phyloP scores from a whole-genome alignment of 2,113 vertebrate species.

The Ailurus styani region DNA sequence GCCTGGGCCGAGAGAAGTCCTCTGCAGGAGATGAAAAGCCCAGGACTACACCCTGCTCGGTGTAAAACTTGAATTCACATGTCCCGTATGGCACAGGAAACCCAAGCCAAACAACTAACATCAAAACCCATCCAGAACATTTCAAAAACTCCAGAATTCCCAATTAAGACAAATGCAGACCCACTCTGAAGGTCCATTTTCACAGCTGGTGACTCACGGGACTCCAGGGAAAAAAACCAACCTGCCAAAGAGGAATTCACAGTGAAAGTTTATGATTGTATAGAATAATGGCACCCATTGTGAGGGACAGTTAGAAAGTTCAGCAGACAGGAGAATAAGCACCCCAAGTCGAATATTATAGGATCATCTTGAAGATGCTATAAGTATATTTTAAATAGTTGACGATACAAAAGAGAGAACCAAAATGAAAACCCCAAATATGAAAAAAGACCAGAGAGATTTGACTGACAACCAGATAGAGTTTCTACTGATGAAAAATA shows the following conservation, averaged over 20 bases:
- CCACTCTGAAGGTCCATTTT: not conserved
- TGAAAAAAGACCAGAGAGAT: not conserved
- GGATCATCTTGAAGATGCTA: not conserved
- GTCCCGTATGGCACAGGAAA: not conserved
- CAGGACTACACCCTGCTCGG: not conserved
- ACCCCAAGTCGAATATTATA: not conserved
- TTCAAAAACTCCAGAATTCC: not conserved
- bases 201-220: not conserved
- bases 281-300: not conserved
- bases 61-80: not conserved
- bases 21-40: not conserved
- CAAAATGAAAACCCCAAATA: not conserved
- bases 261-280: not conserved
- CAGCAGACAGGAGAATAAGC: not conserved
- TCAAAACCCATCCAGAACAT: not conserved
- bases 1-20: not conserved
- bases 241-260: not conserved
- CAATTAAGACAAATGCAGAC: not conserved
- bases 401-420: not conserved
- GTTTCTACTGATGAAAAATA: not conserved
- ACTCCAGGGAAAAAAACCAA: not conserved
- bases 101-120: not conserved
- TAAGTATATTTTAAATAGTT: not conserved
- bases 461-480: not conserved
- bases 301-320: conserved; percentile 2